Conservation (phyloP, 2,888 invertebrate species). For the Anthophora plumipes region DNA sequence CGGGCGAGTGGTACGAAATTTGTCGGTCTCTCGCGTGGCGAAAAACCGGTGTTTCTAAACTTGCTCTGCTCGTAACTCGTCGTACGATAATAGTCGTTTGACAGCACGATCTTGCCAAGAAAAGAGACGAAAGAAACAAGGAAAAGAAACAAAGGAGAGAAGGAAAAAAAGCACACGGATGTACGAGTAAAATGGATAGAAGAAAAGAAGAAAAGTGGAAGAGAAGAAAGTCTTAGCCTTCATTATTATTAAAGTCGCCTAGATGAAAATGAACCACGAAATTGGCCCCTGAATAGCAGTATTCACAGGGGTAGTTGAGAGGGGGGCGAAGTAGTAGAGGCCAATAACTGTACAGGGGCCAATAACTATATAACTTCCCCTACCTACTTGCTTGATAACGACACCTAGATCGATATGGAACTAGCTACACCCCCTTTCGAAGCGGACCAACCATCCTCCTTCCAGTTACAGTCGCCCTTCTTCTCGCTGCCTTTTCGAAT, state of each 20-base stretch:
- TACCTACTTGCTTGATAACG: constrained; percentile 67
- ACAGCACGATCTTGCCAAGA: constrained; percentile 23
- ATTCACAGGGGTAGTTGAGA: constrained; percentile 41
- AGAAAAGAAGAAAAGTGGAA: background rate
- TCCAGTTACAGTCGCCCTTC: constrained; percentile 47
- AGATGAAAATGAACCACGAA: constrained; percentile 74
- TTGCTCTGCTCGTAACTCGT: constrained; percentile 41
- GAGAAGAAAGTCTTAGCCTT: constrained; percentile 59
- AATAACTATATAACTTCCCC: constrained; percentile 73
- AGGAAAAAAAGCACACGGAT: background rate
- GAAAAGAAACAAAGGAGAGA: background rate
- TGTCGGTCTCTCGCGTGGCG: constrained; percentile 4
- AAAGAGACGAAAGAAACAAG: background rate
- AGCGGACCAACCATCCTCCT: constrained; percentile 41
- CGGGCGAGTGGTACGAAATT: constrained; percentile 12
- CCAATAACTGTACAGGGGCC: constrained; percentile 74
- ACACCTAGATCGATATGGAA: constrained; percentile 72
- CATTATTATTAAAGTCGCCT: constrained; percentile 72
- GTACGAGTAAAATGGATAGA: no score
- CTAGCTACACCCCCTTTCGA: constrained; percentile 42
- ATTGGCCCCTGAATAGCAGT: constrained; percentile 72
- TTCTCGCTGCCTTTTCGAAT: constrained; percentile 41
- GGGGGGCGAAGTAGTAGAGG: background rate
- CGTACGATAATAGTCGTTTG: constrained; percentile 52
- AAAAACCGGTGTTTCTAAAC: constrained; percentile 8